phyloP scores from a whole-genome alignment of 2,113 vertebrate genomes.

The Polyodon spathula region DNA sequence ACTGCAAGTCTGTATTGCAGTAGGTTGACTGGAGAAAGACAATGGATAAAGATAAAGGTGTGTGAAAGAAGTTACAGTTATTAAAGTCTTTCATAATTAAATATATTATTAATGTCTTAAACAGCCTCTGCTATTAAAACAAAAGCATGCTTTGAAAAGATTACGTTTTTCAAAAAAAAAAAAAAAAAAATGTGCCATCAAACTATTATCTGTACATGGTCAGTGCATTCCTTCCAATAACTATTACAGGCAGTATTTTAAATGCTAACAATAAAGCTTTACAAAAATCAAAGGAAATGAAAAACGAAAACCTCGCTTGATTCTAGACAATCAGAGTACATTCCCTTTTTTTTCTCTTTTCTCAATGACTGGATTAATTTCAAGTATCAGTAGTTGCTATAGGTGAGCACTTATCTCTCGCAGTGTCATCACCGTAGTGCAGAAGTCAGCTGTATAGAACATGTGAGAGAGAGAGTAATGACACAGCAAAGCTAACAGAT shows the following conservation, averaged over 20 bases:
- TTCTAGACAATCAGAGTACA: constrained; percentile 26
- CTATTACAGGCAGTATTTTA: constrained; percentile 5
- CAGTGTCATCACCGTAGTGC: constrained; percentile 46
- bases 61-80: too few relatives aligned
- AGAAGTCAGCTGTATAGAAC: constrained; percentile 49
- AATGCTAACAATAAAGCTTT: not conserved
- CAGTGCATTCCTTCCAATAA: not conserved
- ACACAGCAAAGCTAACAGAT: constrained; percentile 3
- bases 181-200: constrained; percentile 16
- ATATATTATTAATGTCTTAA: too few relatives aligned
- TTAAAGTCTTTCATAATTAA: too few relatives aligned
- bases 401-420: constrained; percentile 13
- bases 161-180: too few relatives aligned
- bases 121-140: too few relatives aligned
- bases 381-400: constrained; percentile 21
- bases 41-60: too few relatives aligned
- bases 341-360: constrained; percentile 27
- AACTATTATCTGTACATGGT: constrained; percentile 10
- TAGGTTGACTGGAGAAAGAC: too few relatives aligned
- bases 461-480: constrained; percentile 25
- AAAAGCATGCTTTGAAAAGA: too few relatives aligned
- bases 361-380: constrained; percentile 22
- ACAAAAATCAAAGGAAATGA: too few relatives aligned
- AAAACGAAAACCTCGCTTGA: constrained; percentile 16
- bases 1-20: too few relatives aligned